Evolutionary conservation across 2,113 vertebrate genomes (phyloP).

Genomic region (Mesocricetus auratus): DNA sequence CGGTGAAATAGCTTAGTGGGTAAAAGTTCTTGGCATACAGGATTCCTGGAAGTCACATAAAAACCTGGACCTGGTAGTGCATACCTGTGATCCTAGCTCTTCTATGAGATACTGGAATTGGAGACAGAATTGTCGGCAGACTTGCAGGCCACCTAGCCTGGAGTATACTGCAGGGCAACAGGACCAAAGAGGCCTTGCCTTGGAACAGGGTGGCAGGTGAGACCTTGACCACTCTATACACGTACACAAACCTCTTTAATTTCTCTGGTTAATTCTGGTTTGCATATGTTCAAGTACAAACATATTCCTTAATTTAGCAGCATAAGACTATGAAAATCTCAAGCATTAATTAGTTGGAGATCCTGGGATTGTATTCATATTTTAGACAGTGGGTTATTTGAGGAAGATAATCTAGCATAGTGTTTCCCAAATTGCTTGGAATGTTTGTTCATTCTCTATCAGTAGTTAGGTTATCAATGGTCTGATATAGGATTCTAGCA

Average conservation of each 20-base stretch:
- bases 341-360: not conserved
- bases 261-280: slow-evolving; percentile 17
- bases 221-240: not conserved
- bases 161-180: not conserved
- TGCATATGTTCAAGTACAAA: slow-evolving; percentile 28
- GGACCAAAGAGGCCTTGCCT: not conserved
- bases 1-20: not conserved
- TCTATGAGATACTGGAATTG: not conserved
- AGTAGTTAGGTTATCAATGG: not conserved
- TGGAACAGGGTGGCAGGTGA: not conserved
- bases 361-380: not conserved
- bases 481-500: not conserved
- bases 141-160: not conserved
- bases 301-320: not conserved
- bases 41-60: not conserved
- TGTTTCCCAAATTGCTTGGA: not conserved
- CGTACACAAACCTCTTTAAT: not conserved
- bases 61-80: not conserved
- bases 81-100: not conserved
- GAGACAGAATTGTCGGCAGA: not conserved
- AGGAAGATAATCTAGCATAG: not conserved
- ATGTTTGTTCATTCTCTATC: not conserved
- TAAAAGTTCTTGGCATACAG: not conserved
- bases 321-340: not conserved
- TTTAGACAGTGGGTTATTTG: slow-evolving; percentile 33